Evolutionary conservation across 2,888 invertebrate genomes (phyloP), one percentile per base, ranked within the genome.

Genomic region (Scaptomyza reducta): DNA sequence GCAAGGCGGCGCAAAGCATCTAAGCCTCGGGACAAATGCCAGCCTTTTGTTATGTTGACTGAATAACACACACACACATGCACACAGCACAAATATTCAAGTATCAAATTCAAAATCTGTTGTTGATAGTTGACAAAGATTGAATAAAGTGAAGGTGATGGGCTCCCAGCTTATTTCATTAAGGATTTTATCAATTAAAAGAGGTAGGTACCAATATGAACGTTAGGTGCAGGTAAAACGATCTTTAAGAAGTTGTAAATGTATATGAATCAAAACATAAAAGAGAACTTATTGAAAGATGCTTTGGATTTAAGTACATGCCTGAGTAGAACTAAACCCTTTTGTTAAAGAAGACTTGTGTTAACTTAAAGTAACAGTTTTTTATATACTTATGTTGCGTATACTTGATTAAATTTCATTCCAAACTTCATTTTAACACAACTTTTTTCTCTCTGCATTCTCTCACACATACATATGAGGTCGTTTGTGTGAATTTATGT

Each of bases 21-120:
- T 67, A 45, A 54, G 58, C 79, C 63, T 22, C 31, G 42, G 66
- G 85, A 63, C 45, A 51, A 70, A 58, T 62, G 65, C 61, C 62
- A 50, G 60, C 62, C 71, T 73, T 82, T 82, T 82, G 86, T 85
- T 76, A 57, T 59, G 63, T 16, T n/a, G 57, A 64, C 77, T 58
- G 41, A 38, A 22, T 22, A 25, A 14, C 38, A 50, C 7, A 7
- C 22, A 11, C 14, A 14, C 35, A 50, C 25, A 25, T 22, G 25
- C 35, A 9, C 44, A 58, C 6, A 25, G 41, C 31, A 42, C 27
- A 45, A 49, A 49, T 33, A 22, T 13, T 49, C 49, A 49, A 33
- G 33, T 49, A 22, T 18, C 33, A 22, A 33, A 33, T 9, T 3
- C 13, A 1, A 33, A 18, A 49, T 18, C 31, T 10, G 14, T 16